These are phyloP conservation scores for Elachura formosa DNA, from an alignment of 2,113 vertebrate genomes.

Conservation along the genomic window DNA sequence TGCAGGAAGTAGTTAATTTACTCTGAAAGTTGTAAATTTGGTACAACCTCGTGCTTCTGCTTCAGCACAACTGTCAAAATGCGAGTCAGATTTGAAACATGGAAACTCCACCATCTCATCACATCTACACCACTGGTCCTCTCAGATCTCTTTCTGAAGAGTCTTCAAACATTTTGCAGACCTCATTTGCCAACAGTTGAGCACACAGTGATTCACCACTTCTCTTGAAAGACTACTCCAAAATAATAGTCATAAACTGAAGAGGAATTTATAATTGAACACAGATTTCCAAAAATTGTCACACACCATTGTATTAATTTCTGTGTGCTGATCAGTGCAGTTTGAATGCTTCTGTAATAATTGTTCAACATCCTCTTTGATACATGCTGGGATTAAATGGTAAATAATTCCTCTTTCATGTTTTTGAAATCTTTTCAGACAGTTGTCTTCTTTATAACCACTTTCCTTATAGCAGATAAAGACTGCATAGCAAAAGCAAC, in stretches of 20 bases:
- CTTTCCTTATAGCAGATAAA: neutral
- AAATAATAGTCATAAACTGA: neutral
- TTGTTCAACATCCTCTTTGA: neutral
- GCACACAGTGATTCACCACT: neutral
- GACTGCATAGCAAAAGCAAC: neutral
- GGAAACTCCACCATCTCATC: neutral
- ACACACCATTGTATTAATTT: neutral
- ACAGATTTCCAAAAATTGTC: neutral
- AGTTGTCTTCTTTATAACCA: neutral
- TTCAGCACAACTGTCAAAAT: neutral
- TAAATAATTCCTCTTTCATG: neutral
- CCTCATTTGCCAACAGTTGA: neutral
- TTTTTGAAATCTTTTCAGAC: neutral
- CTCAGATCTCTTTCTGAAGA: neutral
- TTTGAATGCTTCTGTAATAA: neutral
- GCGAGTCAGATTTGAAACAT: neutral
- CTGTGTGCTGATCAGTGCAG: neutral
- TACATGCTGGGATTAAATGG: neutral
- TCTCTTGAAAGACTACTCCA: neutral
- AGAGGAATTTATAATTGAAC: neutral
- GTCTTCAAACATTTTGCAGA: neutral
- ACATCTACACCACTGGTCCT: neutral
- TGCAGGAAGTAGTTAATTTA: neutral
- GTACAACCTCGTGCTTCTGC: neutral
- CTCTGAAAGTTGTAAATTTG: neutral